These are phyloP conservation scores for Micrastur ruficollis DNA, from an alignment of 2,797 vertebrate genomes.

Conservation along the genomic window DNA sequence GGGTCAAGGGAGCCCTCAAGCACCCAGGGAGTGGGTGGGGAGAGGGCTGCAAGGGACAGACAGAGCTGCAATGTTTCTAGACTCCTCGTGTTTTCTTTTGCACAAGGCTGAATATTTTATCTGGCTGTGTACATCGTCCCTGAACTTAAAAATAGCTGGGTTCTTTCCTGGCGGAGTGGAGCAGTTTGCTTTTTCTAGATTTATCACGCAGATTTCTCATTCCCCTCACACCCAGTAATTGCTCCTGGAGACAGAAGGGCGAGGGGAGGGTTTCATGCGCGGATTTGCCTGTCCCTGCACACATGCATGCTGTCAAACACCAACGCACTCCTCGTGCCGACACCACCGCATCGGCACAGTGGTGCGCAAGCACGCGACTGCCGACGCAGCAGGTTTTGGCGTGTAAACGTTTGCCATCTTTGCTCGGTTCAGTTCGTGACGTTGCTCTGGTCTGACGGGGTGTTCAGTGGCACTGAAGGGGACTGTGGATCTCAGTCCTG, in stretches of 20 bases:
- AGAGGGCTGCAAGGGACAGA: neutral
- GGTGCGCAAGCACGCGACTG: fast-evolving
- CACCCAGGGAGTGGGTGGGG: neutral
- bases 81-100: conserved; percentile 35
- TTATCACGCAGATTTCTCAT: neutral
- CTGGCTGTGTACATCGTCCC: neutral
- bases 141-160: conserved; percentile 28
- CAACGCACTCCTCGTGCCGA: neutral
- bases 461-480: neutral
- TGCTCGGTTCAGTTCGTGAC: fast-evolving
- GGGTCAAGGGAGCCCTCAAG: neutral
- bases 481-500: neutral
- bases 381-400: neutral
- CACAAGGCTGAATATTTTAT: conserved; percentile 26
- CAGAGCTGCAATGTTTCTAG: neutral
- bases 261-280: neutral
- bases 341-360: neutral
- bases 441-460: fast-evolving
- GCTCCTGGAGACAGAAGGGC: neutral
- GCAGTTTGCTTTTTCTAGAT: conserved; percentile 41
- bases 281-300: neutral
- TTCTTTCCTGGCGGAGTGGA: conserved; percentile 16
- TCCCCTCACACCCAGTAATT: neutral
- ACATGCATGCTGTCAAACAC: neutral
- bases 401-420: neutral